Evolutionary conservation across 2,888 invertebrate genomes (phyloP), one percentile per base, ranked within the genome.

Genomic region (Crocallis elinguaria): DNA sequence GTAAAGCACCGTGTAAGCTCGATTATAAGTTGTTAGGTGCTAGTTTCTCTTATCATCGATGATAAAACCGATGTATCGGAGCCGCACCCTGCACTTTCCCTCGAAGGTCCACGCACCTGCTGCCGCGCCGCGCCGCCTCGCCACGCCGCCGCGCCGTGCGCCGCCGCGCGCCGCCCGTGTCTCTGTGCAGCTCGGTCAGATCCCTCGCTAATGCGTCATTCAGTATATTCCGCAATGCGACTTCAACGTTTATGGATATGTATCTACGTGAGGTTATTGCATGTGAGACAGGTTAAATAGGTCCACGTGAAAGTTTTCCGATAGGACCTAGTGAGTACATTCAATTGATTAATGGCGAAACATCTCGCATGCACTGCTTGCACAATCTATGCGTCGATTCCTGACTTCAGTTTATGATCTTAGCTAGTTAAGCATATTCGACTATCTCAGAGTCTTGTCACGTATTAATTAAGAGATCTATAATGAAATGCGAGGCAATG

Each of bases 31-130:
- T 73, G 77, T 82, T 77, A 75, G 76, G 75, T 73, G 77, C 77
- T 74, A 80, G 84, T 88, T 88, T 88, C 88, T 87, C 87, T 88
- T 88, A 89, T 88, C 89, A 84, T 59, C 67, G 75, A 85, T 86
- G 87, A 88, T 87, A 89, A 88, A 86, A 84, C 86, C 85, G 84
- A n/a, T 86, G 76, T 79, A 81, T 76, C 68, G 75, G 69, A 72
- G 82, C 83, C 88, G 82, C 88, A 74, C 88, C 87, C 86, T 80
- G 77, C 77, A 88, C 90, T 90, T 90, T 91, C 88, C 86, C 86
- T 78, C 67, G 77, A 69, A 69, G 69, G 64, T 68, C 49, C 33
- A 52, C 63, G 67, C 79, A 80, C 82, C 79, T 79, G 79, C 74
- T 79, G 73, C 27, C 16, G 14, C 41, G 30, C 11, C 44, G 17